Evolutionary conservation across 2,888 invertebrate species (phyloP), one percentile per base, ranked within the genome.

Genomic region (Spodoptera littoralis): DNA sequence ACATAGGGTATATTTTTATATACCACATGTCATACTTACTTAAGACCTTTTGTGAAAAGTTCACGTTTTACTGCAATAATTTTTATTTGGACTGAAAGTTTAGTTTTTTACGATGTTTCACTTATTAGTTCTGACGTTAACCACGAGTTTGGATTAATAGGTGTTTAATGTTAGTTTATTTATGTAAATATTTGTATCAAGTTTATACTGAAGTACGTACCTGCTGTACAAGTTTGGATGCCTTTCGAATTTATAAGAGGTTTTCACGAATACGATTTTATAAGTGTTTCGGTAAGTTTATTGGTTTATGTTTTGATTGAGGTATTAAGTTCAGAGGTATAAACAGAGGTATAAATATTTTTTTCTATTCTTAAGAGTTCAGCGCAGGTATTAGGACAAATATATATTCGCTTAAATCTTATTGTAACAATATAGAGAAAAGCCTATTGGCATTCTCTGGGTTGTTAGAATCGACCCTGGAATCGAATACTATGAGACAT

Each of bases 101-200:
- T 24, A 58, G 36, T 36, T 36, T 71, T 76, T 76, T 52, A 76
- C 50, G 70, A 56, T 55, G 63, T 61, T 60, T 50, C n/a, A 59
- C 48, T 68, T 69, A 79, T 68, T 70, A 55, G 41, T 36, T 22
- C 27, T 70, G 78, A 66, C 75, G 77, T 63, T 62, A 67, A 70
- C 22, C 55, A 63, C 50, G 47, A 54, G 66, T 69, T 79, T 49
- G 49, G 46, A 76, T 64, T 67, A 66, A 76, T 66, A 51, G 61
- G 24, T 63, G 72, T 77, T 79, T 77, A 74, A 79, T 77, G 53
- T 73, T 54, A 44, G 41, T 49, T 44, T 60, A 46, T 68, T 65
- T 66, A 56, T 65, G 76, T 55, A 57, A 60, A 76, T 65, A 53
- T 63, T 75, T 63, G 44, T 13, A 49, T 9, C 4, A 69, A 68